phyloP scores from a whole-genome alignment of 2,113 vertebrate species.

The Campylorhamphus procurvoides region DNA sequence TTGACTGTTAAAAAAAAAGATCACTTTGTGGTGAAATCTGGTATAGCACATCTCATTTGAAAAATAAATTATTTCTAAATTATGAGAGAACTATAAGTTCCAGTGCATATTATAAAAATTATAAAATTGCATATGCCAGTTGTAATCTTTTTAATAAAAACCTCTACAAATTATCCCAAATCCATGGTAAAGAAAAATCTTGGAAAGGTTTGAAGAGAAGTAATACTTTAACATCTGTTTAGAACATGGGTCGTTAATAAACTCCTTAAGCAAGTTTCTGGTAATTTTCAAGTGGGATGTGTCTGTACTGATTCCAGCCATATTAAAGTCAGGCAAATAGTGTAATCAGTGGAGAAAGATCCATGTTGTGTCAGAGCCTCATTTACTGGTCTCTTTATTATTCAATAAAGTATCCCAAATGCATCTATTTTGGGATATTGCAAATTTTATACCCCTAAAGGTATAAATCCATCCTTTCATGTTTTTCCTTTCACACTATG shows the following conservation, averaged over 20 bases:
- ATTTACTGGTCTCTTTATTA: neutral
- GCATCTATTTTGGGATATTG: neutral
- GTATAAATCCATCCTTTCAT: neutral
- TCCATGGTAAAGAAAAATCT: neutral
- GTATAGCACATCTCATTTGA: neutral
- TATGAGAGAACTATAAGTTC: neutral
- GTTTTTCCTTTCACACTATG: neutral
- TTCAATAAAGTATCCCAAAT: neutral
- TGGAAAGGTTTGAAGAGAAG: neutral
- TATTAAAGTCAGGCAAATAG: neutral
- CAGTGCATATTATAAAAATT: neutral
- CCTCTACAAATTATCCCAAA: neutral
- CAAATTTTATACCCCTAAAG: neutral
- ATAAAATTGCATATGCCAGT: neutral
- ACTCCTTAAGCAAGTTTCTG: neutral
- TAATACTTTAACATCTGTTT: neutral
- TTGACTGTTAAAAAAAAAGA: neutral
- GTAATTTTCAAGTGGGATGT: neutral
- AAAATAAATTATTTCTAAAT: neutral
- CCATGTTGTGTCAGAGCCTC: rapidly evolving
- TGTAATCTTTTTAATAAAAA: neutral
- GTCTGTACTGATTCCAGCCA: neutral
- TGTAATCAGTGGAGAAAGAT: neutral
- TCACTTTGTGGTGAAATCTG: neutral
- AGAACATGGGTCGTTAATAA: neutral